Evolutionary conservation across 2,113 vertebrate genomes (phyloP), one percentile per base, ranked within the genome.

Genomic region (Lepus europaeus): DNA sequence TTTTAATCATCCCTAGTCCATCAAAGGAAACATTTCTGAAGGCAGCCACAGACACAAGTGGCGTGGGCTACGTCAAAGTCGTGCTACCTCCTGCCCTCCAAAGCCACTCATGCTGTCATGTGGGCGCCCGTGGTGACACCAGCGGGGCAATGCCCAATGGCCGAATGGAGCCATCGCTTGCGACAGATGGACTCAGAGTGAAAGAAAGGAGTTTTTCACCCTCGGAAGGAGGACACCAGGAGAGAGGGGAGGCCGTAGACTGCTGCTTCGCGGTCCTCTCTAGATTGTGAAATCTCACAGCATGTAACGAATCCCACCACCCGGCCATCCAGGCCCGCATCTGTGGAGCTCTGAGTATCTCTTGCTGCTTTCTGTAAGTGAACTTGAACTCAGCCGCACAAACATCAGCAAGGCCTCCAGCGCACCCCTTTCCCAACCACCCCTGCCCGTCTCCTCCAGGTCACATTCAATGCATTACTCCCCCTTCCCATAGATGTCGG

Each of bases 101-200:
- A 96, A 91, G 27, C 7, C 3, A 72, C 49, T 63, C 82, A 33
- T 91, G 93, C 96, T 39, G 29, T 13, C 6, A 14, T 63, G 90
- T 69, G 78, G 49, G 33, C 3, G 82, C 73, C 89, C 79, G 56
- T 20, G 1, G 27, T 9, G 63, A 12, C 1, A 0, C 16, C 29
- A 61, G 4, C 5, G 33, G 33, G 33, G 33, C 33, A 36, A 36
- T 36, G 33, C n/a, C 85, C 79, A 9, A 23, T n/a, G 45, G 14
- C 27, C 56, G 56, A 68, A n/a, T 33, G 27, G 49, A 49, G 56
- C 51, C 31, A 33, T 79, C 53, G 3, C 27, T 33, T 36, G n/a
- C 31, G 20, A 7, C 25, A 88, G 53, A 53, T 2, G 36, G 77
- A 83, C 27, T 63, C 20, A 63, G 66, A 81, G 19, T 49, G 27